Conservation (phyloP, 2,113 vertebrate genomes). For the Aix galericulata region DNA sequence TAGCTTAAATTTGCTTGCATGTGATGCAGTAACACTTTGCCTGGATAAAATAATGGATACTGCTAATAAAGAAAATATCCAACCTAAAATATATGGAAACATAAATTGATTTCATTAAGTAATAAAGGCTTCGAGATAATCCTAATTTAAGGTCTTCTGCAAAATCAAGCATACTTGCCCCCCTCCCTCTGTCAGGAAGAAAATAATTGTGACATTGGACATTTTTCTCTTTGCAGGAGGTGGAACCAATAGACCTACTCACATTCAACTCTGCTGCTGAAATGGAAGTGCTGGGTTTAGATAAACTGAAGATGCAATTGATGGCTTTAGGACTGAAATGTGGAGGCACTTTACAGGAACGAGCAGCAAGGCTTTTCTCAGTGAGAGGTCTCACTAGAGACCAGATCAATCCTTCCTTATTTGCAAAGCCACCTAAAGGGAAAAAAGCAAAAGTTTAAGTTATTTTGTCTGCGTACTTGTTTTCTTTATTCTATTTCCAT, state of each 20-base stretch:
- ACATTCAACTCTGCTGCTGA: conserved; percentile 73
- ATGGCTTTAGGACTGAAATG: conserved; percentile 88
- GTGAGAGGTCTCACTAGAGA: conserved; percentile 79
- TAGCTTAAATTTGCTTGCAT: not conserved
- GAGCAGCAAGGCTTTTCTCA: conserved; percentile 87
- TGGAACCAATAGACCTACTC: conserved; percentile 70
- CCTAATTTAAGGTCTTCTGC: not conserved
- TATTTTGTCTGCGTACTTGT: not conserved
- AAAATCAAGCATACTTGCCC: not conserved
- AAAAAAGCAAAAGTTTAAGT: conserved; percentile 75
- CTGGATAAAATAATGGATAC: not conserved
- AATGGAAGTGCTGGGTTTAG: conserved; percentile 87
- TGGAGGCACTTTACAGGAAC: conserved; percentile 89
- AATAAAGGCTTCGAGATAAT: not conserved
- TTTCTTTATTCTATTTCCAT: not conserved
- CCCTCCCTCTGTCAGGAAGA: not conserved
- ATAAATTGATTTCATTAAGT: not conserved
- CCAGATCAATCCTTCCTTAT: conserved; percentile 82
- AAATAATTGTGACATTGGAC: not conserved
- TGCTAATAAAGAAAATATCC: not conserved
- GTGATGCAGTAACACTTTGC: not conserved
- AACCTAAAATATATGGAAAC: not conserved
- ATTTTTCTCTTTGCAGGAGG: conserved; percentile 47
- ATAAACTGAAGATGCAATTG: conserved; percentile 86
- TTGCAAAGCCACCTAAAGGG: conserved; percentile 83